Conservation (phyloP, 1,140 invertebrate genomes). For the Portunus trituberculatus region DNA sequence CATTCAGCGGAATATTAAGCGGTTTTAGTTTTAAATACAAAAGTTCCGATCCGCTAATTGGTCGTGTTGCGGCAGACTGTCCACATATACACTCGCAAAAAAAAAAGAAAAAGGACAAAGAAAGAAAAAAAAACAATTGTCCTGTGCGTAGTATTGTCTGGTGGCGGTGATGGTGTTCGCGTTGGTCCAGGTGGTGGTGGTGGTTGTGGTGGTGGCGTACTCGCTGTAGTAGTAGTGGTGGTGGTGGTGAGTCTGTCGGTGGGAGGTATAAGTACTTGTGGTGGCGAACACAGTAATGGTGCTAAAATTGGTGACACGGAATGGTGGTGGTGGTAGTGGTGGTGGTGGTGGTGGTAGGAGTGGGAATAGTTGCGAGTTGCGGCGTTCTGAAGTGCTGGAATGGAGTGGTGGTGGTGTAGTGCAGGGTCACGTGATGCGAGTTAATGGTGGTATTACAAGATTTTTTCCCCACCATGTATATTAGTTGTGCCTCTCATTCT, state of each 20-base stretch:
- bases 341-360: not conserved
- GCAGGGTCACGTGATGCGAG: no score
- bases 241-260: no score
- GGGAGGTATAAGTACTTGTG: no score
- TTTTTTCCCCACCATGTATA: no score
- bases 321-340: not conserved
- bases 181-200: not conserved
- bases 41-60: constrained; percentile 21
- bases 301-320: no score
- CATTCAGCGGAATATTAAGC: not conserved
- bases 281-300: no score
- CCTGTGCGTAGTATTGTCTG: not conserved
- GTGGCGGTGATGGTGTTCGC: not conserved
- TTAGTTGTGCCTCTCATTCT: no score
- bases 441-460: no score
- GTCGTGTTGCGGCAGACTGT: not conserved
- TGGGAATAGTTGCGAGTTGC: not conserved
- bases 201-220: no score
- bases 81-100: not conserved
- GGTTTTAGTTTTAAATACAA: constrained; percentile 24
- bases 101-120: not conserved
- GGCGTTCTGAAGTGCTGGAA: not conserved
- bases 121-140: not conserved
- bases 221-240: no score
- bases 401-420: not conserved